Conservation (phyloP, 2,113 vertebrate genomes). For the Stomatorhinus ivindoensis region DNA sequence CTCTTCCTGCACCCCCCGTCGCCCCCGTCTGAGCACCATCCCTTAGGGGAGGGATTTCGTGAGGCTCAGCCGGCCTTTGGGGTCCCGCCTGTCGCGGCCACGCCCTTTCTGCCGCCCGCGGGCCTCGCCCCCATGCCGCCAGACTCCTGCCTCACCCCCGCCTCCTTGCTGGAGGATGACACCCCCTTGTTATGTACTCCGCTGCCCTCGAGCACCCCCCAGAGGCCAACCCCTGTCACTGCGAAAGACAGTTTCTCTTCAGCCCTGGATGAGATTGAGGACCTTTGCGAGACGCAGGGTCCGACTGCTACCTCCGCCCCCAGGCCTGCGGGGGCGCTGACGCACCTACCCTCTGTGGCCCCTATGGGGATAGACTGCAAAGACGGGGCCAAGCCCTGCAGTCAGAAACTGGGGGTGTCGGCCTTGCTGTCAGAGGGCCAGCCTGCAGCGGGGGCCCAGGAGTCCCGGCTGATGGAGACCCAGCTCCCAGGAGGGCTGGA, state of each 20-base stretch:
- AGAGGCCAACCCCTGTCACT: constrained; percentile 46
- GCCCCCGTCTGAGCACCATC: constrained; percentile 66
- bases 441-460: constrained; percentile 37
- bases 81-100: constrained; percentile 47
- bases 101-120: constrained; percentile 44
- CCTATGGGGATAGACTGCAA: constrained; percentile 47
- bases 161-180: constrained; percentile 88
- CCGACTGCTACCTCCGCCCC: constrained; percentile 77
- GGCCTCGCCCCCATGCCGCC: constrained; percentile 57
- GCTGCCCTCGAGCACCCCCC: constrained; percentile 38
- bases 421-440: constrained; percentile 58
- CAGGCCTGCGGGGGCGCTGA: constrained; percentile 24
- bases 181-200: constrained; percentile 68
- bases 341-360: constrained; percentile 25
- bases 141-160: constrained; percentile 88
- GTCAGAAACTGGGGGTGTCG: constrained; percentile 63
- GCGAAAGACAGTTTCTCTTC: constrained; percentile 77
- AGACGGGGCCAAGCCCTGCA: constrained; percentile 51
- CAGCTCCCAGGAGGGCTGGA: constrained; percentile 68
- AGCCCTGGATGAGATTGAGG: constrained; percentile 84
- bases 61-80: constrained; percentile 76
- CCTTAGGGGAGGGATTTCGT: constrained; percentile 72
- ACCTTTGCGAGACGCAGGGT: constrained; percentile 61
- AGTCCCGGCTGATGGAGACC: constrained; percentile 71
- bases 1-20: constrained; percentile 72